phyloP scores from a whole-genome alignment of 2,888 invertebrate genomes.

The Eupithecia subumbrata region DNA sequence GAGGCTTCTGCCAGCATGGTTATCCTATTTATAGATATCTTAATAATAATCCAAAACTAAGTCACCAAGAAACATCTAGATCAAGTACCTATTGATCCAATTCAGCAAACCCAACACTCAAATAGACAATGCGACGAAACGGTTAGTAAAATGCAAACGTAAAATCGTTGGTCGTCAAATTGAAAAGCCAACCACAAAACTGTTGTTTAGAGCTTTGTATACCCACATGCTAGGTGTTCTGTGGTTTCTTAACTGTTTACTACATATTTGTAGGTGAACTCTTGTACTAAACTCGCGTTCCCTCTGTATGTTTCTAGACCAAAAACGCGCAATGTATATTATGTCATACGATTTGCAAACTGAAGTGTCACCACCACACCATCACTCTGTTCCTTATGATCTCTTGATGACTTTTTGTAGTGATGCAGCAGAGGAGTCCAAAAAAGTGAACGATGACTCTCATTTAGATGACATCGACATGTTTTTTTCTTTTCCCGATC shows the following conservation, averaged over 20 bases:
- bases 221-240: constrained; percentile 14
- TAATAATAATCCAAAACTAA: not conserved
- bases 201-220: not conserved
- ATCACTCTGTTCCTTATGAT: not conserved
- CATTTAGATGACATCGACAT: not conserved
- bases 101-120: not conserved
- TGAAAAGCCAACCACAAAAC: constrained; percentile 26
- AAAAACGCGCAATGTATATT: not conserved
- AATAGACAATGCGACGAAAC: constrained; percentile 11
- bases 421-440: not conserved
- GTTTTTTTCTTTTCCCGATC: too few species aligned
- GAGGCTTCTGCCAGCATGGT: too few species aligned
- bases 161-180: constrained; percentile 18
- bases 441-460: not conserved
- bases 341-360: not conserved
- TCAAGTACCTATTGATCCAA: not conserved
- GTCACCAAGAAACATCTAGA: not conserved
- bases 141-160: not conserved
- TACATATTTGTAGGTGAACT: constrained; percentile 6
- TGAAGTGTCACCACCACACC: not conserved
- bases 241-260: constrained; percentile 15
- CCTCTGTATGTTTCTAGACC: not conserved
- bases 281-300: not conserved
- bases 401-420: not conserved
- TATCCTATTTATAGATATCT: not conserved